Conservation (phyloP, 37 sponge, comb jelly and placozoan genomes). For the Eunapius fragilis region DNA sequence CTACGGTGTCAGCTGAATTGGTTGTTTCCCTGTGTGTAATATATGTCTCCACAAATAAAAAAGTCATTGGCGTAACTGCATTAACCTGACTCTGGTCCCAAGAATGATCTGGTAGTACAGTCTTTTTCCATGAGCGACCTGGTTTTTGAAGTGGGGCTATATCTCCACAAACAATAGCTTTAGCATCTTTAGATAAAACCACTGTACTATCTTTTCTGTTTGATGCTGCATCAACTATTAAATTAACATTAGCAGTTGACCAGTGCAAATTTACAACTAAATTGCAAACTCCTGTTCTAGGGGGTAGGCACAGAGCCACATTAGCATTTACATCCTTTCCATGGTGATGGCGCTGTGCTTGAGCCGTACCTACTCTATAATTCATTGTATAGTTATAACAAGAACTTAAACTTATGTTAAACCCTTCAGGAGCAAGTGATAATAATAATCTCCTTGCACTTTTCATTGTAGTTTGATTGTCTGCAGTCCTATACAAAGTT, state of each 20-base stretch:
- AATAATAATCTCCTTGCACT: background rate
- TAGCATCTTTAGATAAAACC: constrained; percentile 14
- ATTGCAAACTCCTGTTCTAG: constrained; percentile 11
- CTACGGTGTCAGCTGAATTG: background rate
- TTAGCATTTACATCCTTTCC: background rate
- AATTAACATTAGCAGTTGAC: background rate
- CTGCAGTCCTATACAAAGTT: background rate
- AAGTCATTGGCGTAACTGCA: constrained; percentile 29
- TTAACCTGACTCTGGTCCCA: constrained; percentile 4
- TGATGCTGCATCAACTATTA: background rate
- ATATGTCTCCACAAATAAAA: background rate
- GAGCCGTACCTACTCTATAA: background rate
- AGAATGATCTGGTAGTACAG: constrained; percentile 7
- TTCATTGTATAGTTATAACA: constrained; percentile 9
- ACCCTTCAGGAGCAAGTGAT: background rate
- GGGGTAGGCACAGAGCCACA: constrained; percentile 15
- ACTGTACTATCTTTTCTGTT: constrained; percentile 1
- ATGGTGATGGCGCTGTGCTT: constrained; percentile 2
- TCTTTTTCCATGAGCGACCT: constrained; percentile 10
- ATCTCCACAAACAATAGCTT: constrained; percentile 17
- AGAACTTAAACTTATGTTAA: background rate
- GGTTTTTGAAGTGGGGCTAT: constrained; percentile 15
- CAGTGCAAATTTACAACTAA: background rate
- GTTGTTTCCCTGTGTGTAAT: background rate
- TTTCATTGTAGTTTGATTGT: constrained; percentile 10